Percentiles rank a stretch among this genome's conserved stretches.
These are phyloP conservation scores for Alcis repandata DNA, from an alignment of 2,888 invertebrate genomes.

Conservation along the genomic window DNA sequence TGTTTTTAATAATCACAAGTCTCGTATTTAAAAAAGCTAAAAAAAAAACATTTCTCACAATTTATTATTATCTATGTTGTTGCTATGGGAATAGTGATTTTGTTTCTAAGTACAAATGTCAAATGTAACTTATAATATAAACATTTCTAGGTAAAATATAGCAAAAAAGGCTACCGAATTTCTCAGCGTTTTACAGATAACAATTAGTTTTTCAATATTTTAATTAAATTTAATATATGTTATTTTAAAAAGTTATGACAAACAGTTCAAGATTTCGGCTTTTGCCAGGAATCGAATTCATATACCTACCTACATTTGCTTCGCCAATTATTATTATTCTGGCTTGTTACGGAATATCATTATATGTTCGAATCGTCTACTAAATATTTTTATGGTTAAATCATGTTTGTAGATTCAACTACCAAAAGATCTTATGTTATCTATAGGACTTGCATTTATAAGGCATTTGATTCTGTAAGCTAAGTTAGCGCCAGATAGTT, in stretches of 20 bases:
- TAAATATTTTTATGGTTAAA: not conserved
- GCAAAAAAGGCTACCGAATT: slow-evolving; percentile 1
- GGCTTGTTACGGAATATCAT: too few species aligned
- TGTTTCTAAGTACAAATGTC: not conserved
- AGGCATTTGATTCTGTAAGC: slow-evolving; percentile 1
- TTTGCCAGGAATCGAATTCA: too few species aligned
- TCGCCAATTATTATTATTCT: too few species aligned
- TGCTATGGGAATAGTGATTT: not conserved
- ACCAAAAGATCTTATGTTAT: not conserved
- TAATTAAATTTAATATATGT: too few species aligned
- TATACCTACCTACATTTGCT: too few species aligned
- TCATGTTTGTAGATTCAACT: not conserved
- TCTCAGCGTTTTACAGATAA: not conserved
- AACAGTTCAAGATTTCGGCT: too few species aligned
- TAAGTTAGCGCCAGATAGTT: not conserved
- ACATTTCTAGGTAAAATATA: not conserved
- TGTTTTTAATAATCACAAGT: not conserved
- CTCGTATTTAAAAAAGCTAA: not conserved
- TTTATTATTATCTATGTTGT: not conserved
- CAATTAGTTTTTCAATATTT: too few species aligned
- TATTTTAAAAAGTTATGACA: too few species aligned
- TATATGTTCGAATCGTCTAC: too few species aligned
- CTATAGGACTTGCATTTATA: not conserved
- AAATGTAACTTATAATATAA: not conserved
- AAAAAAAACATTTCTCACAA: not conserved